phyloP scores from a whole-genome alignment of 2,888 invertebrate genomes.

The Odontocerum albicorne region DNA sequence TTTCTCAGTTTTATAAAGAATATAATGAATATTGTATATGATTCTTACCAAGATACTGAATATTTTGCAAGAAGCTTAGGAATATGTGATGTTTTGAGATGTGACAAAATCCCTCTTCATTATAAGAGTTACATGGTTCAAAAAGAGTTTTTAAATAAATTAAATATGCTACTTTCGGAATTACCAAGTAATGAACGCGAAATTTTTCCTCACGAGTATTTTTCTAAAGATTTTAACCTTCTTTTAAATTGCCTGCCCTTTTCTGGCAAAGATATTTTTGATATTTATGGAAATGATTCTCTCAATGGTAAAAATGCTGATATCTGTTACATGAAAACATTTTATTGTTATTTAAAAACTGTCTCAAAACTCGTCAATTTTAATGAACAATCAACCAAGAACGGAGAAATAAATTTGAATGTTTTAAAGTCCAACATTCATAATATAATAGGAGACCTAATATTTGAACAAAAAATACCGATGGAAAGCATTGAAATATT shows the following conservation, averaged over 20 bases:
- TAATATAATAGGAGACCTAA: conserved; percentile 65
- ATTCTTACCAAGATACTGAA: conserved; percentile 54
- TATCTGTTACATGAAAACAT: conserved; percentile 51
- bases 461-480: conserved; percentile 67
- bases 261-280: conserved; percentile 20
- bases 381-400: conserved; percentile 44
- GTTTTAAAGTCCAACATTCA: conserved; percentile 58
- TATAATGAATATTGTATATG: conserved; percentile 54
- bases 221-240: background rate
- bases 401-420: conserved; percentile 51
- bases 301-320: conserved; percentile 9
- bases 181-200: too few species aligned
- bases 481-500: conserved; percentile 69
- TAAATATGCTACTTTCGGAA: too few species aligned
- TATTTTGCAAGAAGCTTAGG: conserved; percentile 38
- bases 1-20: conserved; percentile 48
- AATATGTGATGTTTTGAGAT: conserved; percentile 22
- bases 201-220: background rate
- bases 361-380: conserved; percentile 49
- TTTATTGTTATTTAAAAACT: conserved; percentile 61
- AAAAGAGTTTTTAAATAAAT: conserved; percentile 13
- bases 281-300: conserved; percentile 8
- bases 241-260: background rate
- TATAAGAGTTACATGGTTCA: conserved; percentile 50
- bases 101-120: conserved; percentile 50